Base-by-base conservation (phyloP, 1,140 invertebrate genomes). In the Heliothis virescens region DNA sequence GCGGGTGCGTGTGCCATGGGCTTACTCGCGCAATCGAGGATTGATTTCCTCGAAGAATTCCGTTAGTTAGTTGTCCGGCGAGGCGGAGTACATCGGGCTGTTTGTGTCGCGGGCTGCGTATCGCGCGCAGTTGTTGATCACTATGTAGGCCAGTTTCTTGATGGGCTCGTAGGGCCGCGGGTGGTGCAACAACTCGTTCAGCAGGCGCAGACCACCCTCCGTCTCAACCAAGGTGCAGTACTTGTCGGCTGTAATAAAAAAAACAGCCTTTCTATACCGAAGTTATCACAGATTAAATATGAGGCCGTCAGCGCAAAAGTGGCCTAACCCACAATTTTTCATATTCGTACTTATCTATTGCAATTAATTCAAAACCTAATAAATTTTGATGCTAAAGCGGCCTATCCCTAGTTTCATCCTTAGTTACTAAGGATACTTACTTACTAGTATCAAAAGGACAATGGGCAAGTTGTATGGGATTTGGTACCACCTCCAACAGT, bases 161-260 rank as follows among this genome's bases (percentile, higher is more conserved):
- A 97, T 97, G 75, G 95, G 87, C 4, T 92, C 82, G 86, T 97
- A 96, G 0, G 96, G 96, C 77, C 91, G 90, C 16, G 95, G 94
- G 90, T 97, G 95, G 4, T 92, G 87, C 10, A 98, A 94, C 11
- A 99, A 91, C 60, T 96, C 95, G 67, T 96, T 94, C 3, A 99
- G 93, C 47, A 98, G 95, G 57, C 96, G 93, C 55, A 98, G 89
- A 1, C 99, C 99, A 72, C 97, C 97, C 95, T 99, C 99, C 63
- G 96, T 95, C 84, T 97, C 96, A 12, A 99, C 96, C 83, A 99
- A 95, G 71, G 95, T 95, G 92, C 98, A 99, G 93, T 99, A 99
- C 94, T 99, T 99, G 16, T 97, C 96, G 50, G 98, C 93, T 97
- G 93, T 80, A 96, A 95, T n/a, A 10, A 18, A 67, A n/a, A 18